phyloP scores from a whole-genome alignment of 1,140 invertebrate species.

The Patella vulgata region DNA sequence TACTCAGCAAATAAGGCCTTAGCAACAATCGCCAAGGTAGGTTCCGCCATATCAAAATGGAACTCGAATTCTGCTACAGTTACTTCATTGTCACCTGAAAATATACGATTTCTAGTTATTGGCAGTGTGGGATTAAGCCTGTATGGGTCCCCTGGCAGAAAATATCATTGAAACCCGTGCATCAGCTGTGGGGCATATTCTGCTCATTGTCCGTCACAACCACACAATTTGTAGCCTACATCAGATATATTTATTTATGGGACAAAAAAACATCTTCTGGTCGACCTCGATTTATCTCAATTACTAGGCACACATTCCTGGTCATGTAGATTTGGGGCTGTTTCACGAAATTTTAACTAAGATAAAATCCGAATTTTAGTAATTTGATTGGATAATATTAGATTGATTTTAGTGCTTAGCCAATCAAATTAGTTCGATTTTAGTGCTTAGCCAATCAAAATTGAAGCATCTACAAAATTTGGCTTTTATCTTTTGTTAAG shows the following conservation, averaged over 20 bases:
- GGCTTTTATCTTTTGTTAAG: no score
- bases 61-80: conserved; percentile 11
- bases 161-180: neutral
- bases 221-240: neutral
- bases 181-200: neutral
- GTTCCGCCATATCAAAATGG: conserved; percentile 26
- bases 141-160: neutral
- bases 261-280: neutral
- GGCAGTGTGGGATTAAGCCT: neutral
- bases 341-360: no score
- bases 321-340: no score
- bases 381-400: no score
- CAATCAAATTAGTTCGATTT: no score
- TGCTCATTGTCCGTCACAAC: neutral
- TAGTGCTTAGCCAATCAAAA: no score
- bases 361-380: no score
- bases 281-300: no score
- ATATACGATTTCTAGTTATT: neutral
- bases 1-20: conserved; percentile 25
- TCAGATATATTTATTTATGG: neutral
- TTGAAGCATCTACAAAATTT: no score
- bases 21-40: conserved; percentile 14
- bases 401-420: no score
- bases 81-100: conserved; percentile 17
- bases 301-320: no score